Conservation (phyloP, 2,113 vertebrate species). For the Cyanoderma ruficeps region DNA sequence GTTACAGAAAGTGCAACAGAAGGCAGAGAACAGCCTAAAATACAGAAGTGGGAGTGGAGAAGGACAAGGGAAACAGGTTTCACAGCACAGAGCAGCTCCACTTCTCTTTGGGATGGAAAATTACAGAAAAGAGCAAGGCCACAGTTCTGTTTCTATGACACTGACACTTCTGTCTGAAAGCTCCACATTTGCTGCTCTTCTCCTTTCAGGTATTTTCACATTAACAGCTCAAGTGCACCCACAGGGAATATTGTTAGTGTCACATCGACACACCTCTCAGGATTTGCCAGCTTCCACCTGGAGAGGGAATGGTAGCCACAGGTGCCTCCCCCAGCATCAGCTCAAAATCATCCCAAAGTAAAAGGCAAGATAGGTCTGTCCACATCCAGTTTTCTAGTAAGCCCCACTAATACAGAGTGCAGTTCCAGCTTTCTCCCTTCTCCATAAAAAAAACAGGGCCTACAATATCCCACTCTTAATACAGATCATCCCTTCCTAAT, state of each 20-base stretch:
- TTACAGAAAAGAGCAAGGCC: neutral
- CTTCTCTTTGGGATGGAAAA: conserved; percentile 20
- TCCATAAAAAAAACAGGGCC: neutral
- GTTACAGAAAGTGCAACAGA: neutral
- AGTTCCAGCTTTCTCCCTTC: neutral
- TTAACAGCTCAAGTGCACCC: neutral
- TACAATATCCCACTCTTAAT: neutral
- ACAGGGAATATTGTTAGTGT: neutral
- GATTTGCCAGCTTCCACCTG: neutral
- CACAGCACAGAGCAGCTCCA: neutral
- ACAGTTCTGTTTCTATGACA: neutral
- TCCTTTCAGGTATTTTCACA: neutral
- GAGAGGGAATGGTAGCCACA: neutral
- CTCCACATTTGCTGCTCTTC: neutral
- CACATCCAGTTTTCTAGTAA: neutral
- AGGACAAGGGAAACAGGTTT: neutral
- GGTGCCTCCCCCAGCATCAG: neutral
- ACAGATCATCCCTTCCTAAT: neutral
- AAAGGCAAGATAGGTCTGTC: neutral
- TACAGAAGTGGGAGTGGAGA: neutral
- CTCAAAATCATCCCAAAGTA: neutral
- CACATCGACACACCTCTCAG: neutral
- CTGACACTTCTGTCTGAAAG: neutral
- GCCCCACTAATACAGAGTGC: neutral
- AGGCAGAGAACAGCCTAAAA: neutral